Conservation (phyloP, 2,113 vertebrate genomes). For the Uropsilus gracilis region DNA sequence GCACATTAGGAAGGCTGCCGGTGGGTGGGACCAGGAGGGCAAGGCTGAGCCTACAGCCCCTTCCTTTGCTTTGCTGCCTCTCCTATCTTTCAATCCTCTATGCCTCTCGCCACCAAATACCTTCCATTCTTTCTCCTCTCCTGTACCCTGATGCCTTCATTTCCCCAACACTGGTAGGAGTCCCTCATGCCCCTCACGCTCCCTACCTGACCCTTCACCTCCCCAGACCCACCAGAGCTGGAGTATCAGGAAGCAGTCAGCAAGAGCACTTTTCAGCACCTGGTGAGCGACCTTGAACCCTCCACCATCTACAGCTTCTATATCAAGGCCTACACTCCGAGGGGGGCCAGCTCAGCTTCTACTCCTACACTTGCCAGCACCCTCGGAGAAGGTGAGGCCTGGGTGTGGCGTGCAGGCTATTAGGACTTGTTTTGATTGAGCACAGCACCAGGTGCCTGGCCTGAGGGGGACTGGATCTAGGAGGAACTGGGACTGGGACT, state of each 20-base stretch:
- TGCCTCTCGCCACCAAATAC: not conserved
- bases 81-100: too few species aligned
- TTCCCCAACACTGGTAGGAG: not conserved
- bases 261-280: slow-evolving; percentile 95
- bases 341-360: slow-evolving; percentile 96
- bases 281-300: slow-evolving; percentile 95
- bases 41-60: not conserved
- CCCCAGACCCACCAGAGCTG: slow-evolving; percentile 93
- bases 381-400: slow-evolving; percentile 93
- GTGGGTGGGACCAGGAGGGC: slow-evolving; percentile 75
- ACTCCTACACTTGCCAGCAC: slow-evolving; percentile 91
- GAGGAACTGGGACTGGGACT: not conserved
- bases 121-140: not conserved
- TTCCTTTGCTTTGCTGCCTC: not conserved
- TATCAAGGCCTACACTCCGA: slow-evolving; percentile 97
- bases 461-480: not conserved
- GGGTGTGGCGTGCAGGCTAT: fast-evolving
- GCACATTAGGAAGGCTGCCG: slow-evolving; percentile 94
- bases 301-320: slow-evolving; percentile 98
- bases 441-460: too few species aligned
- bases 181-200: not conserved
- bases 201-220: not conserved
- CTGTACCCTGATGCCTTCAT: not conserved
- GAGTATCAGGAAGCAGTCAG: slow-evolving; percentile 99
- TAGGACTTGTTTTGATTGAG: not conserved